These are phyloP conservation scores for Epirrhoe alternata DNA, from an alignment of 2,888 invertebrate species.

Conservation along the genomic window DNA sequence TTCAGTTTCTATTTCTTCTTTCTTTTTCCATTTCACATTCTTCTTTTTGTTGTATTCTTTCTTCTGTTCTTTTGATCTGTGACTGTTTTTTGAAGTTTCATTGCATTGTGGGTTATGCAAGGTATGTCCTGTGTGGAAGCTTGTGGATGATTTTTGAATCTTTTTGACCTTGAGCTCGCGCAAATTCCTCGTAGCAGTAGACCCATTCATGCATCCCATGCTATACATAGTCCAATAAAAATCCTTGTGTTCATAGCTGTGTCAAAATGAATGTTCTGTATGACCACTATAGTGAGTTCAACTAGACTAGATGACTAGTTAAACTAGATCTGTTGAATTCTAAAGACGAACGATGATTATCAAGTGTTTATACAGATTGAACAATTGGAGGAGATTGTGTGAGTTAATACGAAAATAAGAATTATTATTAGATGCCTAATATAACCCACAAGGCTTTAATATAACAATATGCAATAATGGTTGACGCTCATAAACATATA, in stretches of 20 bases:
- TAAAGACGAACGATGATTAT: no score
- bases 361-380: background rate
- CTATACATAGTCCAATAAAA: conserved; percentile 33
- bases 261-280: conserved; percentile 3
- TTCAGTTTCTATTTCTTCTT: conserved; percentile 64
- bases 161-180: conserved; percentile 61
- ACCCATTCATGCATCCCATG: conserved; percentile 64
- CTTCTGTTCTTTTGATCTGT: conserved; percentile 62
- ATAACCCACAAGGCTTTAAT: conserved; percentile 73
- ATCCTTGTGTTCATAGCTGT: conserved; percentile 2
- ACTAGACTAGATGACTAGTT: no score
- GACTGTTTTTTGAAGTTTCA: conserved; percentile 78
- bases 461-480: conserved; percentile 78
- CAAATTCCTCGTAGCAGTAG: conserved; percentile 67
- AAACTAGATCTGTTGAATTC: background rate
- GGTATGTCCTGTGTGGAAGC: conserved; percentile 69
- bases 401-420: conserved; percentile 13
- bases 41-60: conserved; percentile 55
- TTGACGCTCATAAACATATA: conserved; percentile 62
- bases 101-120: conserved; percentile 84
- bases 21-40: conserved; percentile 56
- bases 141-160: conserved; percentile 62
- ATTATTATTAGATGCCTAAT: conserved; percentile 45
- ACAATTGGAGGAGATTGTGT: background rate
- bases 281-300: background rate